Evolutionary conservation across 2,113 vertebrate genomes (phyloP).

Genomic region (Crotalus tigris): DNA sequence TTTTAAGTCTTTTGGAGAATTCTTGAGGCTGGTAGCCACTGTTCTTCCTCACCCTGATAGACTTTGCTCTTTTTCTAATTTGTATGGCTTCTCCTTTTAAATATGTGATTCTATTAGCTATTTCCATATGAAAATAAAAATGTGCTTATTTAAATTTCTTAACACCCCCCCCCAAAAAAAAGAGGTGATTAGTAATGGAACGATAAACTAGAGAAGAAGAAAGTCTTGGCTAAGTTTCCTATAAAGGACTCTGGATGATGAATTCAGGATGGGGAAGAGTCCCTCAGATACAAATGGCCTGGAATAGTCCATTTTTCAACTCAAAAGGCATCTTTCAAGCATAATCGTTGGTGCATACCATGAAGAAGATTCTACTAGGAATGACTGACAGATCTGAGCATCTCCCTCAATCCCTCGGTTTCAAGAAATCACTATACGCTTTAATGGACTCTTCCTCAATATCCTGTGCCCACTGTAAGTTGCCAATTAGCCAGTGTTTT

Average conservation of each 20-base stretch:
- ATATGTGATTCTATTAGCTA: constrained; percentile 93
- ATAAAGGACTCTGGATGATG: neutral
- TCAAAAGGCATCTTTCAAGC: neutral
- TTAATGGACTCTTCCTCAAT: neutral
- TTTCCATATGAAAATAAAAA: constrained; percentile 87
- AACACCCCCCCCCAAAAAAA: neutral
- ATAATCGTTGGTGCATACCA: neutral
- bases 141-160: constrained; percentile 85
- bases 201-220: neutral
- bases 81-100: constrained; percentile 90
- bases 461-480: neutral
- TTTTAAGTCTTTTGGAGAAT: constrained; percentile 64
- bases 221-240: neutral
- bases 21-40: constrained; percentile 44
- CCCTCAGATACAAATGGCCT: neutral
- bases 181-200: neutral
- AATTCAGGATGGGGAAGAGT: neutral
- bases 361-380: neutral
- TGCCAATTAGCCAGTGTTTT: neutral
- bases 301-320: neutral
- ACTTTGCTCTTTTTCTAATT: constrained; percentile 57
- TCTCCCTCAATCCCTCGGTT: neutral
- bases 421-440: neutral
- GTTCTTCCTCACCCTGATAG: neutral
- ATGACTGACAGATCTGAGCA: neutral